These are phyloP conservation scores for Venustaconcha ellipsiformis DNA, from an alignment of 1,140 invertebrate species.

Conservation along the genomic window DNA sequence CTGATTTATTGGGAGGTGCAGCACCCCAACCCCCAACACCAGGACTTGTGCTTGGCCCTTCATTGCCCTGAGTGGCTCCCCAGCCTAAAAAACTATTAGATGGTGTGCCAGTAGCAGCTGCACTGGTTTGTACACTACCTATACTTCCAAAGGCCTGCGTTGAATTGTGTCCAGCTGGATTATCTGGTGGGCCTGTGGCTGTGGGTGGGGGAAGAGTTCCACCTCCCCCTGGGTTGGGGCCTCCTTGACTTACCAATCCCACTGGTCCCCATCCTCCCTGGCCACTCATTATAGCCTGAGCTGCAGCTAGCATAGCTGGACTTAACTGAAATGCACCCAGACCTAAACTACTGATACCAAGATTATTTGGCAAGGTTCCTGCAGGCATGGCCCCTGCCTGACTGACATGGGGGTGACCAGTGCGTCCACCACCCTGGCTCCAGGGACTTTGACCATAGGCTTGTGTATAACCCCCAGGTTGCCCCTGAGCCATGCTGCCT, in stretches of 20 bases:
- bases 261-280: conserved; percentile 57
- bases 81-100: conserved; percentile 48
- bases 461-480: conserved; percentile 31
- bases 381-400: conserved; percentile 40
- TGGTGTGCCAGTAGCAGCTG: conserved; percentile 31
- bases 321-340: conserved; percentile 53
- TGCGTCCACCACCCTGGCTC: conserved; percentile 44
- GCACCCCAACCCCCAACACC: conserved; percentile 51
- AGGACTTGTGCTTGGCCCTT: conserved; percentile 45
- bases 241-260: conserved; percentile 44
- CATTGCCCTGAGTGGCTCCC: conserved; percentile 41
- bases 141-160: conserved; percentile 49
- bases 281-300: conserved; percentile 60
- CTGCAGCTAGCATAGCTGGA: conserved; percentile 63
- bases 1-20: conserved; percentile 38
- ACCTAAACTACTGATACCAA: conserved; percentile 54
- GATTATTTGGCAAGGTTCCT: conserved; percentile 44
- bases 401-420: conserved; percentile 41
- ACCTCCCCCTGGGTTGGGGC: conserved; percentile 39
- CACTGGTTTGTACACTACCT: conserved; percentile 36
- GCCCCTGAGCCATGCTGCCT: conserved; percentile 27
- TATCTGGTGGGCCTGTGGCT: conserved; percentile 28
- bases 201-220: conserved; percentile 36
- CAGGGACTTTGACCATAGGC: conserved; percentile 40
- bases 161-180: conserved; percentile 31